These are phyloP conservation scores for Sparus aurata DNA, from an alignment of 2,797 vertebrate genomes.

Conservation along the genomic window DNA sequence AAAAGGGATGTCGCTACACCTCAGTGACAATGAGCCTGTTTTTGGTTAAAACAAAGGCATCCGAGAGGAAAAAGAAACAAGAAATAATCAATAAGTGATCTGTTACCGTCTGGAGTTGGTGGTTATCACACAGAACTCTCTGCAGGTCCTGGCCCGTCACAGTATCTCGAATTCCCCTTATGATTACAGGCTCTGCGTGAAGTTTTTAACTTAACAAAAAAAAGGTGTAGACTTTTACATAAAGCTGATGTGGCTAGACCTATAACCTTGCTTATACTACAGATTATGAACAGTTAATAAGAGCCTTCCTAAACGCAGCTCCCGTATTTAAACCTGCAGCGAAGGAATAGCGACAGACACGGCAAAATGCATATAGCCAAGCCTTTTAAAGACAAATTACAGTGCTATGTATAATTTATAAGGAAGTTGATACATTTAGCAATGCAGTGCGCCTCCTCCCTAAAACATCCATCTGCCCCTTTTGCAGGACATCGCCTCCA, in stretches of 20 bases:
- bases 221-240: conserved; percentile 53
- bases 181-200: conserved; percentile 54
- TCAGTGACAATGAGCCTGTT: conserved; percentile 41
- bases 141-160: conserved; percentile 39
- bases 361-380: conserved; percentile 84
- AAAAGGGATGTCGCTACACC: conserved; percentile 35
- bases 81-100: conserved; percentile 25
- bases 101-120: conserved; percentile 40
- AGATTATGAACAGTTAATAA: conserved; percentile 82
- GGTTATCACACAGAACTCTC: conserved; percentile 45
- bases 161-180: conserved; percentile 33
- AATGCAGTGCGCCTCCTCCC: conserved; percentile 83
- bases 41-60: conserved; percentile 47
- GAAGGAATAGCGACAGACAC: conserved; percentile 79
- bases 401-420: conserved; percentile 87
- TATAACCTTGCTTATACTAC: conserved; percentile 81
- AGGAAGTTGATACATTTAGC: conserved; percentile 85
- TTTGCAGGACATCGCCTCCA: conserved; percentile 64
- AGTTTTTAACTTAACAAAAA: conserved; percentile 47
- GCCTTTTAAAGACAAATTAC: conserved; percentile 87
- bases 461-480: conserved; percentile 69
- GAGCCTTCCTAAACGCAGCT: conserved; percentile 75
- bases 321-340: conserved; percentile 77
- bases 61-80: conserved; percentile 1
- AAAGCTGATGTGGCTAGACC: conserved; percentile 75